Evolutionary conservation across 2,797 vertebrate species (phyloP), one percentile per base, ranked within the genome.

Genomic region (Hippopotamyrus pictus): DNA sequence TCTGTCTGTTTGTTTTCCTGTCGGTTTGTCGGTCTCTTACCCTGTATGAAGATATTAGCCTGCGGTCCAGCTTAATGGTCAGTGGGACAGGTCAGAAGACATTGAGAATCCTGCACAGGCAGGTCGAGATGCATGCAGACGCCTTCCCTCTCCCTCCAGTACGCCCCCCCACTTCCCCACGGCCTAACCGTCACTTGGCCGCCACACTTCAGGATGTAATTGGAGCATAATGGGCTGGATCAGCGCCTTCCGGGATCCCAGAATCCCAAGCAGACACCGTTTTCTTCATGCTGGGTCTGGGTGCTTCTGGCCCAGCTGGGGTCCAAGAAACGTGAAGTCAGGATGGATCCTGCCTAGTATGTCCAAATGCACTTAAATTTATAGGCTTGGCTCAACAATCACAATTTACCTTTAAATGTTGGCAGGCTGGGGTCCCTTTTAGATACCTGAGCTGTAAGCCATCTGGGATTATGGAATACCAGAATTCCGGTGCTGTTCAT

Each of bases 401-500:
- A 91, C 90, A 91, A 89, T 90, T 90, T 91, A 51, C 88, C 84
- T 33, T 79, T 90, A 25, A 76, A 90, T 90, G 90, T 90, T 94
- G 93, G 92, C 93, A 92, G 37, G n/a, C 1, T 69, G 57, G 79
- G 86, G 89, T 90, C 51, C 22, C 14, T 91, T 93, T 93, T 87
- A 92, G 92, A 90, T 90, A 90, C 8, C 50, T 29, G 8, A 29
- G n/a, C 11, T 12, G 9, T 44, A 22, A 46, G 1, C 44, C 46
- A 9, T 50, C 93, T 92, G 89, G 90, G 53, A 92, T 92, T 91
- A n/a, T 90, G 88, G 88, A 87, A 87, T 88, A 90, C 89, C 88
- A 92, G 94, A 94, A 92, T 91, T 92, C 54, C 50, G 91, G 90
- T 89, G 88, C 93, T 91, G 46, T 89, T 95, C 91, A 94, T 92